These are phyloP conservation scores for Venturia canescens DNA, from an alignment of 1,140 invertebrate genomes.

Conservation along the genomic window DNA sequence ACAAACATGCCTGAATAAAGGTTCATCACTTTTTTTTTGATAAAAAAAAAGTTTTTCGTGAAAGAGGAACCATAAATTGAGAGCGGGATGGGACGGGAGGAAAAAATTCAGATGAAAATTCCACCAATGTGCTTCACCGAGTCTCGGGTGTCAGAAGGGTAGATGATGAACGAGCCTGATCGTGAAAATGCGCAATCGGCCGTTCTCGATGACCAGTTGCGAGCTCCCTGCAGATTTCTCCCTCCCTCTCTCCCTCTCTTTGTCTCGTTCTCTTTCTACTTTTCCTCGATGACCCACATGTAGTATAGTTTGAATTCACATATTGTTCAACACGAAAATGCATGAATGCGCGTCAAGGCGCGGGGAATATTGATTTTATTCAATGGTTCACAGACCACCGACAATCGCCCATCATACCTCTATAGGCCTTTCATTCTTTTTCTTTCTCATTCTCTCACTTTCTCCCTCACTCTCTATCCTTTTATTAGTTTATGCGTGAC, in stretches of 20 bases:
- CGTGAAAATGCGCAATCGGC: conserved; percentile 41
- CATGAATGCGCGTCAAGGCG: conserved; percentile 43
- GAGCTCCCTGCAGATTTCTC: background rate
- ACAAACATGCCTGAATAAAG: no score
- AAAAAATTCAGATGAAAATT: conserved; percentile 8
- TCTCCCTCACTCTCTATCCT: background rate
- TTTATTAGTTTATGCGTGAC: background rate
- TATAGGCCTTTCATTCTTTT: background rate
- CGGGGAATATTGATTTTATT: conserved; percentile 47
- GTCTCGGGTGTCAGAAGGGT: conserved; percentile 4
- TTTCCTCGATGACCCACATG: conserved; percentile 7
- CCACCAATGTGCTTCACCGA: background rate
- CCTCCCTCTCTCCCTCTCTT: background rate
- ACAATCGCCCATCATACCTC: conserved; percentile 32
- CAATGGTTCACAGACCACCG: conserved; percentile 43
- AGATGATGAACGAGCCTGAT: conserved; percentile 38
- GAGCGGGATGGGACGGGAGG: background rate
- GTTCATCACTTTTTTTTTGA: background rate
- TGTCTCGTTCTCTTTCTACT: background rate
- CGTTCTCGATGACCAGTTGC: conserved; percentile 38
- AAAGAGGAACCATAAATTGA: background rate
- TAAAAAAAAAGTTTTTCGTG: background rate
- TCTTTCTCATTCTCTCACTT: background rate
- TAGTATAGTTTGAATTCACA: conserved; percentile 15
- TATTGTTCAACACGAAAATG: conserved; percentile 45